Percentiles rank a stretch among this genome's conserved stretches.
phyloP scores from a whole-genome alignment of 2,888 invertebrate species.

The Anoplius nigerrimus region DNA sequence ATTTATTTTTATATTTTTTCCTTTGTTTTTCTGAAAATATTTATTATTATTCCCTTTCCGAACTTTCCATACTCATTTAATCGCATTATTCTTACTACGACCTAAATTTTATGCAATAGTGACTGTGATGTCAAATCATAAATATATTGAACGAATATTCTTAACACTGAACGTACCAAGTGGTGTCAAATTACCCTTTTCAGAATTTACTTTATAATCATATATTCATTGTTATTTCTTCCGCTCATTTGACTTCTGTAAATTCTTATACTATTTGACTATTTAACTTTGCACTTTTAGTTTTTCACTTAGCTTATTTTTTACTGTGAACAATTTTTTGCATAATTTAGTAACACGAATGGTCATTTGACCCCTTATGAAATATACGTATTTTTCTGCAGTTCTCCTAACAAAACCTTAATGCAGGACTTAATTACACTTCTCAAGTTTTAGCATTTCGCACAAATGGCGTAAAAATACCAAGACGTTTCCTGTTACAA shows the following conservation, averaged over 20 bases:
- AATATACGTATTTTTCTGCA: conserved; percentile 1
- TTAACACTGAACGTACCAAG: no score
- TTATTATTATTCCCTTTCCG: no score
- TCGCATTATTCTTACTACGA: no score
- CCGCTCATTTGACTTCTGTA: conserved; percentile 12
- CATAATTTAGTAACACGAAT: not conserved
- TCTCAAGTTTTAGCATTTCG: conserved; percentile 19
- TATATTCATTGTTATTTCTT: conserved; percentile 16
- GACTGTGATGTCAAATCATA: no score
- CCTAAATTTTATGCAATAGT: no score
- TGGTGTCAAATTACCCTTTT: no score
- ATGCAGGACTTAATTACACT: conserved; percentile 19
- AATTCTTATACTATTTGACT: conserved; percentile 16
- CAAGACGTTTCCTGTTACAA: conserved; percentile 44
- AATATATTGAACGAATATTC: no score
- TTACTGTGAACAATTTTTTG: not conserved
- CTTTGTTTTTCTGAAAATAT: no score
- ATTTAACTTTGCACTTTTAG: conserved; percentile 10
- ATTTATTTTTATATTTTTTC: no score
- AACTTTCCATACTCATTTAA: no score
- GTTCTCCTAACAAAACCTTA: conserved; percentile 22
- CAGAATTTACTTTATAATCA: no score
- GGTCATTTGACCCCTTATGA: not conserved
- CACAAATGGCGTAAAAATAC: conserved; percentile 18
- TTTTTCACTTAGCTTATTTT: conserved; percentile 13